Base-by-base conservation (phyloP, 2,797 vertebrate species). In the Pterois miles region DNA sequence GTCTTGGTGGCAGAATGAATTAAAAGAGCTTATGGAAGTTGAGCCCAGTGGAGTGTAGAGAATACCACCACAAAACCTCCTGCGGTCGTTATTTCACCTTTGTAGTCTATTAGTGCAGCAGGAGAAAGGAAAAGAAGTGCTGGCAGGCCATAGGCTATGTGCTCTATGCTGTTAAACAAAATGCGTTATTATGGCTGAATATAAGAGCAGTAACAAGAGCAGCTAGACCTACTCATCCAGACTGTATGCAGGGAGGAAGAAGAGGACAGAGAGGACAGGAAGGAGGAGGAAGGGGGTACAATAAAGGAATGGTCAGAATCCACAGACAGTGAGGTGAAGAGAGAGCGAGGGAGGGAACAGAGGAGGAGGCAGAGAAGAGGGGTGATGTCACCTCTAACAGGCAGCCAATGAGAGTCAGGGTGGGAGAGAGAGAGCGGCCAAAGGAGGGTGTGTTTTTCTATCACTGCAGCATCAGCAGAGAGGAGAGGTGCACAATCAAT, bases 381-480 rank as follows among this genome's bases (percentile, higher is more conserved):
- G 91, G 94, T 95, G 94, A 95, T 95, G 94, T 95, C 94, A 95
- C 94, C 94, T 93, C 90, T 84, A 93, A 80, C 89, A 88, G 86
- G 82, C 92, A 95, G 88, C 94, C 92, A 95, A 95, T 95, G 86
- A 91, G 92, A 91, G 85, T 74, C 78, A 86, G 87, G 83, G 89
- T 89, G 90, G 91, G 86, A 84, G 88, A 80, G 90, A 85, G 89
- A 89, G 88, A 85, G 89, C 72, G 76, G 88, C 86, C n/a, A 46
- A 33, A 93, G 91, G 94, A 95, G 95, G 94, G 95, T 94, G 95
- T 95, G 95, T 95, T 94, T 94, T 94, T 91, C 92, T 93, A 94
- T 93, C 95, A 95, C 95, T 96, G 95, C 95, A 96, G 95, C 94
- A 96, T 96, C 94, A 95, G 94, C 91, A 92, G 87, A 85, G 91